Conservation (phyloP, 1,140 invertebrate species). For the Bathynomus jamesi region DNA sequence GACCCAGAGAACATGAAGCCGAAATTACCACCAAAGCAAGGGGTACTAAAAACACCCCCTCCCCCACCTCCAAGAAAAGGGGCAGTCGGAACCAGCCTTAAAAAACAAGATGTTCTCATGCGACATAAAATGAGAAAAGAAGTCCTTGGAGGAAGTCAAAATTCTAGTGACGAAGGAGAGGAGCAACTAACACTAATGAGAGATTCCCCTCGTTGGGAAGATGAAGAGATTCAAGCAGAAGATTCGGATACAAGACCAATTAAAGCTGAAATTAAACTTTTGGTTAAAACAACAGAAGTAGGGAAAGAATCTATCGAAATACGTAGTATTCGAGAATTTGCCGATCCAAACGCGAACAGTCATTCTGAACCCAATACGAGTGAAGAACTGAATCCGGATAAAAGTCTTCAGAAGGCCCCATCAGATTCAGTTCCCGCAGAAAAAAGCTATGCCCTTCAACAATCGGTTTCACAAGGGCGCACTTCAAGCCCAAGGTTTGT, state of each 20-base stretch:
- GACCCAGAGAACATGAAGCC: neutral
- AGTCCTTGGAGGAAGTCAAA: constrained; percentile 26
- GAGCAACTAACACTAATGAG: constrained; percentile 33
- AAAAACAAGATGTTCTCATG: neutral
- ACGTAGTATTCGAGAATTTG: constrained; percentile 47
- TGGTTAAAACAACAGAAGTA: constrained; percentile 48
- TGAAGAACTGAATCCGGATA: neutral
- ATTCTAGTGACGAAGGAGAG: constrained; percentile 27
- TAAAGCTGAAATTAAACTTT: constrained; percentile 48
- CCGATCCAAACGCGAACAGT: constrained; percentile 37
- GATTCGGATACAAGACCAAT: constrained; percentile 38
- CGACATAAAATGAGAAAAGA: neutral
- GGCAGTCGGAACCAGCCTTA: neutral
- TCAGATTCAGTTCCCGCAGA: neutral
- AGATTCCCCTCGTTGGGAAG: constrained; percentile 36
- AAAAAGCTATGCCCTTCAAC: too few relatives aligned
- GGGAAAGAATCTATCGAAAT: constrained; percentile 51
- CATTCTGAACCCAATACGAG: neutral
- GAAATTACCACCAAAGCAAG: neutral
- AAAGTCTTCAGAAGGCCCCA: neutral
- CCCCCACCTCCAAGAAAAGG: neutral
- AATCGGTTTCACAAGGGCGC: neutral
- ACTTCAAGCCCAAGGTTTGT: constrained; percentile 34
- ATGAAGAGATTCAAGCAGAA: constrained; percentile 35
- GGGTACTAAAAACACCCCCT: neutral